Evolutionary conservation across 2,888 invertebrate genomes (phyloP).

Genomic region (Melanophora roralis): DNA sequence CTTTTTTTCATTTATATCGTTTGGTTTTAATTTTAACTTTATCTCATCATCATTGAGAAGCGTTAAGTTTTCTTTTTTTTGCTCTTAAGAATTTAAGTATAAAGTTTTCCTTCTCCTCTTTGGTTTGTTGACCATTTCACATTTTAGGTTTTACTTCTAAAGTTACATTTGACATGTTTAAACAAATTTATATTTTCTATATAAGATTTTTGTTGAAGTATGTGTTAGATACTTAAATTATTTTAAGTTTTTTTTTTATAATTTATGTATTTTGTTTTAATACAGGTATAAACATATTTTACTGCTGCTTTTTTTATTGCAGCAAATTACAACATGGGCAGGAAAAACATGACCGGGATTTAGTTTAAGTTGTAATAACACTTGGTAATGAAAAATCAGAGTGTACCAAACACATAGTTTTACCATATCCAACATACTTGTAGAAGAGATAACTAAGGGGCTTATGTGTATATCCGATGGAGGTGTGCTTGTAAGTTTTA

Average conservation of each 20-base stretch:
- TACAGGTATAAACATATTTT: not conserved
- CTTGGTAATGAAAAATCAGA: not conserved
- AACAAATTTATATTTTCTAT: not conserved
- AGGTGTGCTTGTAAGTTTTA: no score
- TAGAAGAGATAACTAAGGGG: no score
- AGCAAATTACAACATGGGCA: not conserved
- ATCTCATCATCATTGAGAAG: slow-evolving; percentile 24
- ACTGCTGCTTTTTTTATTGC: not conserved
- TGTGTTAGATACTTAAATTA: no score
- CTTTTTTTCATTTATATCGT: not conserved
- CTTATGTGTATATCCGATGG: no score
- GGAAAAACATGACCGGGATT: slow-evolving; percentile 1
- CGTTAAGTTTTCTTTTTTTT: slow-evolving; percentile 6
- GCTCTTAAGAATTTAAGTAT: slow-evolving; percentile 16
- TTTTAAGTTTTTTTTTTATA: slow-evolving; percentile 11
- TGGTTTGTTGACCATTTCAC: slow-evolving; percentile 16
- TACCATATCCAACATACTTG: no score
- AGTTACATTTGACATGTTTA: slow-evolving; percentile 26
- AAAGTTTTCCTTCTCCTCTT: not conserved
- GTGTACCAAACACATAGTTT: not conserved
- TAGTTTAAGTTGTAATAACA: slow-evolving; percentile 11
- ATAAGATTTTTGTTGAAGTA: no score
- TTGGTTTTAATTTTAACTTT: not conserved
- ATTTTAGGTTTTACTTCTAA: not conserved
- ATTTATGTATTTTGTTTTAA: not conserved